Percentiles rank a stretch among this genome's conserved stretches.
Conservation (phyloP, 2,888 invertebrate genomes). For the Callinectes sapidus region DNA sequence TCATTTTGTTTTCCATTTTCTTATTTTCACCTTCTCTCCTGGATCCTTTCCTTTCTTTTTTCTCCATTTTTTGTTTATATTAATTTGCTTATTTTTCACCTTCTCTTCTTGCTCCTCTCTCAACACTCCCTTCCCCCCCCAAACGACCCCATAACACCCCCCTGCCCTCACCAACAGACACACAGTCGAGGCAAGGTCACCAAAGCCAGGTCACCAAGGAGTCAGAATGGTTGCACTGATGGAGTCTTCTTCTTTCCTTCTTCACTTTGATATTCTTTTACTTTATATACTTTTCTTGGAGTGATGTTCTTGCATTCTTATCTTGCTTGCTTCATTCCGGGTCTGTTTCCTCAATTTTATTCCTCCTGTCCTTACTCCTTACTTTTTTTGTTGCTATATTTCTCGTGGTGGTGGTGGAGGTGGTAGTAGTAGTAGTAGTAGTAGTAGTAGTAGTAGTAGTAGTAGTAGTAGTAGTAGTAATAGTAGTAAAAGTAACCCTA, state of each 20-base stretch:
- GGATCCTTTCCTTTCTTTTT: too few species aligned
- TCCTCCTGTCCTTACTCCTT: not conserved
- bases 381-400: not conserved
- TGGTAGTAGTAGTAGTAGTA: slow-evolving; percentile 6
- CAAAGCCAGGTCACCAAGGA: not conserved
- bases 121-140: not conserved
- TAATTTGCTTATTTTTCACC: not conserved
- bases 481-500: not conserved
- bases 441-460: not conserved
- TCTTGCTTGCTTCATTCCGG: not conserved
- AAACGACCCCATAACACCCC: too few species aligned
- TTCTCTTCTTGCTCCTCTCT: not conserved
- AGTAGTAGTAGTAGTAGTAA: not conserved
- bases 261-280: not conserved
- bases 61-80: too few species aligned
- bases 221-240: not conserved
- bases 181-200: not conserved
- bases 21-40: too few species aligned
- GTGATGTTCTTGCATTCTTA: not conserved
- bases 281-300: not conserved
- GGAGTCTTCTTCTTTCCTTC: not conserved
- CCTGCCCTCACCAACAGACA: too few species aligned
- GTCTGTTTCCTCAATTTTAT: not conserved
- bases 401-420: not conserved
- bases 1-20: not conserved